Conservation (phyloP, 2,888 invertebrate species). For the Halocaridina rubra region DNA sequence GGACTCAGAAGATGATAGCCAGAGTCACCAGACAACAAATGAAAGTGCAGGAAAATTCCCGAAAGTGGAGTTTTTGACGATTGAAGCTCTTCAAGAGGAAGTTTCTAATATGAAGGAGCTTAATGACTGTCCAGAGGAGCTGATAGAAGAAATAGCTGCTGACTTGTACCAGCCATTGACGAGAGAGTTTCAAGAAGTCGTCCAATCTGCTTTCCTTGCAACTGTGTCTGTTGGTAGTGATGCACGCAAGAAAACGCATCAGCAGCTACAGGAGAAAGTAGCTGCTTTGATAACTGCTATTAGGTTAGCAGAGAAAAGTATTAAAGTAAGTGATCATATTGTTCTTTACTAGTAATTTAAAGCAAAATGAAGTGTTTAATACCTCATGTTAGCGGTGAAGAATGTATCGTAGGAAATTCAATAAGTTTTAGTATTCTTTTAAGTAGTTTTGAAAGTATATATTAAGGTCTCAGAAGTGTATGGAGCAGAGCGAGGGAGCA, state of each 20-base stretch:
- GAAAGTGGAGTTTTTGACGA: conserved; percentile 76
- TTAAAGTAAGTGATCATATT: conserved; percentile 65
- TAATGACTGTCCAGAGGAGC: conserved; percentile 77
- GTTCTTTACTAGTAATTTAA: too few relatives aligned
- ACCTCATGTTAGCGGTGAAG: too few relatives aligned
- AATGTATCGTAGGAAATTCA: too few relatives aligned
- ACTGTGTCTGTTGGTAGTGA: conserved; percentile 72
- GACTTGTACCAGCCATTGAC: conserved; percentile 73
- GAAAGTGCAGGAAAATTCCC: conserved; percentile 13
- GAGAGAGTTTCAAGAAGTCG: conserved; percentile 71
- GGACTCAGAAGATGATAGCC: conserved; percentile 78
- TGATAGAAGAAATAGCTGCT: conserved; percentile 77
- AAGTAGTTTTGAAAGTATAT: too few relatives aligned
- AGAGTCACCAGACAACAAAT: not conserved
- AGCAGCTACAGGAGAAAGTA: conserved; percentile 84
- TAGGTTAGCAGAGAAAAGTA: conserved; percentile 69
- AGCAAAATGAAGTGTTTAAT: too few relatives aligned
- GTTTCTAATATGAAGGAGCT: conserved; percentile 71
- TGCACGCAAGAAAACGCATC: conserved; percentile 80
- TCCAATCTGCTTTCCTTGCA: conserved; percentile 81
- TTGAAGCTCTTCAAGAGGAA: conserved; percentile 77
- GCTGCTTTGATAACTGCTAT: conserved; percentile 74
- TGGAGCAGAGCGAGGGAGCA: too few relatives aligned
- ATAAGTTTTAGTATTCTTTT: too few relatives aligned
- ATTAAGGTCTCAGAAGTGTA: too few relatives aligned